Conservation (phyloP, 2,113 vertebrate genomes). For the Ophiodon elongatus region DNA sequence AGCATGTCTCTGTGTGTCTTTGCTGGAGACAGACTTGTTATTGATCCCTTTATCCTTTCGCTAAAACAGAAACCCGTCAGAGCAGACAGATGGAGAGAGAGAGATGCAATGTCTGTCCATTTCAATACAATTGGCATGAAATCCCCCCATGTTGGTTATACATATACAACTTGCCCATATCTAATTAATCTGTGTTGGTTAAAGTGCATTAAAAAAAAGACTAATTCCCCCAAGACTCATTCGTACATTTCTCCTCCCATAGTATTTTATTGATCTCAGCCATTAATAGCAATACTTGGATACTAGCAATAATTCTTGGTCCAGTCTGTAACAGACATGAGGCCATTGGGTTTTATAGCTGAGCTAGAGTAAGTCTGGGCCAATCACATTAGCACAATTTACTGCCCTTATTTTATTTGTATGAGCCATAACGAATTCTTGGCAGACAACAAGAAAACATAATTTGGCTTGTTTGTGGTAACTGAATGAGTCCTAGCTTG, state of each 20-base stretch:
- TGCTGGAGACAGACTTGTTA: slow-evolving; percentile 47
- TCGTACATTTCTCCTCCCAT: slow-evolving; percentile 9
- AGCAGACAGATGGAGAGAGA: slow-evolving; percentile 6
- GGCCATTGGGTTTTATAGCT: slow-evolving; percentile 29
- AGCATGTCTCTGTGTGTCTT: slow-evolving; percentile 32
- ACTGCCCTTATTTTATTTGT: slow-evolving; percentile 28
- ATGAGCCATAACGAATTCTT: not conserved
- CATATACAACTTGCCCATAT: not conserved
- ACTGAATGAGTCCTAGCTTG: not conserved
- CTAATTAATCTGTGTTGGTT: slow-evolving; percentile 11
- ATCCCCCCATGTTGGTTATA: not conserved
- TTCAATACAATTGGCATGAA: not conserved
- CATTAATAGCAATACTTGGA: slow-evolving; percentile 9
- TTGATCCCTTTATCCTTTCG: slow-evolving; percentile 44
- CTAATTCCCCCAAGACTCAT: not conserved
- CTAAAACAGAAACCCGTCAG: slow-evolving; percentile 29
- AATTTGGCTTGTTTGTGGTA: not conserved
- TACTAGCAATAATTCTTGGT: slow-evolving; percentile 14
- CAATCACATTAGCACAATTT: slow-evolving; percentile 61
- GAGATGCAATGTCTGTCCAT: not conserved
- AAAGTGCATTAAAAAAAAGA: not conserved
- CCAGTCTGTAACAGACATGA: slow-evolving; percentile 25
- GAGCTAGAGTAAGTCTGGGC: slow-evolving; percentile 17
- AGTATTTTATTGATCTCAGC: slow-evolving; percentile 10
- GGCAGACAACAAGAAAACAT: not conserved